Evolutionary conservation across 2,797 vertebrate genomes (phyloP), one percentile per base, ranked within the genome.

Genomic region (Anabas testudineus): DNA sequence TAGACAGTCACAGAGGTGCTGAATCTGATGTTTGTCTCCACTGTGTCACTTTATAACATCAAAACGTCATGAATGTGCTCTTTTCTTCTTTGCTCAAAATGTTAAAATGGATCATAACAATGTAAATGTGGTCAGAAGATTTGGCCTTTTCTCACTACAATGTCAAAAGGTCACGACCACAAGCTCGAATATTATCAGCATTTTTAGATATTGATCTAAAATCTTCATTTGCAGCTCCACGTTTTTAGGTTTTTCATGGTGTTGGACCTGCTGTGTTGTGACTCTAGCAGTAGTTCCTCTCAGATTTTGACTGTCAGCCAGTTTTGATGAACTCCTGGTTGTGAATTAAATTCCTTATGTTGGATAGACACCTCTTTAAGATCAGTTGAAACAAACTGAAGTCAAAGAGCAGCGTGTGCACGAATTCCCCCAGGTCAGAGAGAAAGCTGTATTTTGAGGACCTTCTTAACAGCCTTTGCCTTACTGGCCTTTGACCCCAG

Each of bases 401-500:
- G 74, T 87, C 72, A 72, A 56, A 83, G 73, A 70, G 53, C 43
- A 39, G 48, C 68, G 66, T 87, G 78, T 85, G 76, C 82, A 83
- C 78, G 82, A 90, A 82, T 87, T 87, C 87, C 84, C 80, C 78
- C 80, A 80, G 86, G 82, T 84, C 86, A 76, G 82, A 60, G 80
- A 76, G 74, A 88, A 83, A 85, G 85, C 84, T 83, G 67, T 90
- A 86, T 91, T 90, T 91, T 76, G 81, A 87, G 86, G 82, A 92
- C 88, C 88, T 91, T 88, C 89, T 89, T 80, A 84, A 85, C 84
- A 80, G 85, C 80, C 86, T 90, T 90, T 84, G 80, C 88, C 85
- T 90, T 79, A 52, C 74, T 87, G 87, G 32, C 91, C 91, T 90
- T 88, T 88, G 88, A 90, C 87, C 91, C 72, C 63, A 3, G 56